phyloP scores from a whole-genome alignment of 64 coral and sea anemone species.

The Porites lutea region DNA sequence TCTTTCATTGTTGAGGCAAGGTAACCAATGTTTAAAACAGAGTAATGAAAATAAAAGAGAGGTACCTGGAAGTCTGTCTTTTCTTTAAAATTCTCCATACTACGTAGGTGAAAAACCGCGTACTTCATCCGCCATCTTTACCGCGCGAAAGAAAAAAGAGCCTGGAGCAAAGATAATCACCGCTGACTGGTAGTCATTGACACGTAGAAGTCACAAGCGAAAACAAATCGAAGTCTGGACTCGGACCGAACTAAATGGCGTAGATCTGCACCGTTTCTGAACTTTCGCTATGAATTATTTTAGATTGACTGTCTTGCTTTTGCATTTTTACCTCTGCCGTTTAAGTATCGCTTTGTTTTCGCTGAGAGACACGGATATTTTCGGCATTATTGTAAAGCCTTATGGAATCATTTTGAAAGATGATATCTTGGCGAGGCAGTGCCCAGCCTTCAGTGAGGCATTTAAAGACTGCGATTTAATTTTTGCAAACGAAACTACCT shows the following conservation, averaged over 20 bases:
- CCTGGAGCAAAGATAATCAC: background rate
- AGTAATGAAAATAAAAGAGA: background rate
- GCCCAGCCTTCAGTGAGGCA: background rate
- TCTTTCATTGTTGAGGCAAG: too few species aligned
- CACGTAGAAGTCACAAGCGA: background rate
- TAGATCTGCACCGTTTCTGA: background rate
- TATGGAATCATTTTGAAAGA: constrained; percentile 34
- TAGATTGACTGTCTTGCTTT: background rate
- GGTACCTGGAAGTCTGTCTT: constrained; percentile 14
- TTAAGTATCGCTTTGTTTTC: background rate
- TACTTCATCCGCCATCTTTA: constrained; percentile 18
- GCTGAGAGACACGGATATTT: background rate
- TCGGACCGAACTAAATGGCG: background rate
- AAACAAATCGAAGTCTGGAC: background rate
- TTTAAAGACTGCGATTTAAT: background rate
- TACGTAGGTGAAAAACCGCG: background rate
- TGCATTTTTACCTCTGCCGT: background rate
- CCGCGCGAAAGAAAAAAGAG: background rate
- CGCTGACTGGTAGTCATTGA: constrained; percentile 4
- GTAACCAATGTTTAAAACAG: background rate
- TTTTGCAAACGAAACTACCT: background rate
- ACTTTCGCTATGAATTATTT: background rate
- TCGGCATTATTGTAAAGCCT: constrained; percentile 5
- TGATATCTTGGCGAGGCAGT: background rate
- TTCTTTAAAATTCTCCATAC: background rate